phyloP scores from a whole-genome alignment of 2,797 vertebrate species.

The Syngnathus acus region DNA sequence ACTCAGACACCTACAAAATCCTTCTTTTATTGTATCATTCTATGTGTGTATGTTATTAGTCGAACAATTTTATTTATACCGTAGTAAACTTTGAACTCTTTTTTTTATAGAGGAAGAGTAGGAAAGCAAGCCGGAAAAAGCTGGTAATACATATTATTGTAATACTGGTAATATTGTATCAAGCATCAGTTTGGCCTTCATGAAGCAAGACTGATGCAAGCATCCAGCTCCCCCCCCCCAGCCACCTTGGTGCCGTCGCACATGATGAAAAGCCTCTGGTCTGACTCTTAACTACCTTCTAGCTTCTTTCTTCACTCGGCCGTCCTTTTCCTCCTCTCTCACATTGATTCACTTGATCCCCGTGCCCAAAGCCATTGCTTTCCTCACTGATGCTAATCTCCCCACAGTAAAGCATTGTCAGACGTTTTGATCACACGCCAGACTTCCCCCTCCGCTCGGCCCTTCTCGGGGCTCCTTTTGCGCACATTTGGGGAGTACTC shows the following conservation, averaged over 20 bases:
- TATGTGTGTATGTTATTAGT: not conserved
- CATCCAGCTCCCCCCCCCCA: not conserved
- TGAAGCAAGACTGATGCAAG: constrained; percentile 5
- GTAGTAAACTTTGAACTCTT: not conserved
- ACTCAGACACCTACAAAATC: too few relatives aligned
- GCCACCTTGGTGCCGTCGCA: constrained; percentile 5
- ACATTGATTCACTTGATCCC: constrained; percentile 37
- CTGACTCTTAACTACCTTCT: not conserved
- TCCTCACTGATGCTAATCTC: constrained; percentile 41
- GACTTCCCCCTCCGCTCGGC: not conserved
- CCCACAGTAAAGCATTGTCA: constrained; percentile 38
- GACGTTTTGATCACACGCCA: constrained; percentile 55
- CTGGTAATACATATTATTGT: not conserved
- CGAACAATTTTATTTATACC: not conserved
- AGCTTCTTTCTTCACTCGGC: constrained; percentile 8
- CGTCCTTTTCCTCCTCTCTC: constrained; percentile 12
- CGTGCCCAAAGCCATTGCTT: constrained; percentile 15
- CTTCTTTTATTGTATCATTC: too few relatives aligned
- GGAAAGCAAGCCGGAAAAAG: not conserved
- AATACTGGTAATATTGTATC: not conserved
- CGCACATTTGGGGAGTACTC: not conserved
- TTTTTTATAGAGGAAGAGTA: not conserved
- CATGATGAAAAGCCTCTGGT: constrained; percentile 10
- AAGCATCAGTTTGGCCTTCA: constrained; percentile 3
- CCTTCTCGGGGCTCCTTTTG: not conserved